These are phyloP conservation scores for human (Homo sapiens) DNA, from an alignment of 2,113 vertebrate genomes.

Conservation along the genomic window DNA sequence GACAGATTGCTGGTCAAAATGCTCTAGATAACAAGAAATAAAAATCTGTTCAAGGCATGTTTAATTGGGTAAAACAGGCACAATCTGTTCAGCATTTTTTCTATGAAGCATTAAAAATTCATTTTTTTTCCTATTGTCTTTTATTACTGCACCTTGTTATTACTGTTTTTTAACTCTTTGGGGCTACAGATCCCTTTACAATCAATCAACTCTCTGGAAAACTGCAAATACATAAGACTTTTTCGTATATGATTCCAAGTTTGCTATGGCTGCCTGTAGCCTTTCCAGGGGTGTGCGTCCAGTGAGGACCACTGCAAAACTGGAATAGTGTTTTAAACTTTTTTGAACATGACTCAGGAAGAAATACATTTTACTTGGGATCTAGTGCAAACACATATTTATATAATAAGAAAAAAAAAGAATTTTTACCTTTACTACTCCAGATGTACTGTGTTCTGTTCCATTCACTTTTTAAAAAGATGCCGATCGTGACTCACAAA, in stretches of 20 bases:
- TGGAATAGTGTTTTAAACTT: background rate
- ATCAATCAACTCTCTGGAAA: background rate
- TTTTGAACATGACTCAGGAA: background rate
- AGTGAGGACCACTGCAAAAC: background rate
- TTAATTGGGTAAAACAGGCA: background rate
- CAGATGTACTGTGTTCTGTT: background rate
- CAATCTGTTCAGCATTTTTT: background rate
- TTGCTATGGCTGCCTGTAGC: accelerated
- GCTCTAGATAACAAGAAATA: background rate
- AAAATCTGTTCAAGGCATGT: background rate
- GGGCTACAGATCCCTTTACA: background rate
- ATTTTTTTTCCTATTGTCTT: background rate
- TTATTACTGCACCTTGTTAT: background rate
- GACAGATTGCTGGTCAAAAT: background rate
- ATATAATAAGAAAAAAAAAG: background rate
- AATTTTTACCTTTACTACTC: background rate
- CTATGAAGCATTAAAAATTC: background rate
- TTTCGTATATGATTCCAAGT: background rate
- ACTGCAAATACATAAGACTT: background rate
- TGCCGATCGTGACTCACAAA: background rate
- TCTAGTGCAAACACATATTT: background rate
- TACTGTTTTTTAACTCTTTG: background rate
- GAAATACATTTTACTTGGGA: conserved; percentile 25
- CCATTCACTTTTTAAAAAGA: background rate
- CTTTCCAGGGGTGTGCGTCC: background rate